These are phyloP conservation scores for Diglossa cyanea DNA, from an alignment of 2,797 vertebrate species.

Conservation along the genomic window DNA sequence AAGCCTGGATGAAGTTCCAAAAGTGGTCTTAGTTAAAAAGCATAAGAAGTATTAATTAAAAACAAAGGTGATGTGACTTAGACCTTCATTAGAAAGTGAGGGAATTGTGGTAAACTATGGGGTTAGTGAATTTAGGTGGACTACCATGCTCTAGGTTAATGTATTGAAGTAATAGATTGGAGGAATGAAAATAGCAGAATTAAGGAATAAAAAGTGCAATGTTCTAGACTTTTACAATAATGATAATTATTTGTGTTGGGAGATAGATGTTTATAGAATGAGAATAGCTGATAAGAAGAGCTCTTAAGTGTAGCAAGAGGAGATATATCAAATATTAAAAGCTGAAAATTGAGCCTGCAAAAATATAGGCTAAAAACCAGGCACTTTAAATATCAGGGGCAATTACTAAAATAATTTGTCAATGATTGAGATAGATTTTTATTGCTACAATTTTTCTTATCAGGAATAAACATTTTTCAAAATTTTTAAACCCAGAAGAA, in stretches of 20 bases:
- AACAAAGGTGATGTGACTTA: background rate
- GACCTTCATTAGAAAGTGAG: background rate
- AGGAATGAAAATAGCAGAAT: background rate
- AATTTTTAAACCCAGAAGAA: background rate
- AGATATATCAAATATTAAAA: background rate
- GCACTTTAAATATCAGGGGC: background rate
- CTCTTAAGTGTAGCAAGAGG: background rate
- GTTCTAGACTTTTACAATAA: background rate
- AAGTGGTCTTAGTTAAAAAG: background rate
- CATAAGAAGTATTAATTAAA: background rate
- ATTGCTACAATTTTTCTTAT: background rate
- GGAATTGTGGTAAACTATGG: background rate
- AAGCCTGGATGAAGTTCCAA: background rate
- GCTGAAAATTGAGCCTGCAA: background rate
- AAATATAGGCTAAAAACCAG: background rate
- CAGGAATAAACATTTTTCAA: background rate
- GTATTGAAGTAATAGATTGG: background rate
- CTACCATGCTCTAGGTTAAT: background rate
- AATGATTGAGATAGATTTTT: background rate
- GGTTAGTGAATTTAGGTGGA: background rate
- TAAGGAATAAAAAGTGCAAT: background rate
- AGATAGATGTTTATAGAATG: background rate
- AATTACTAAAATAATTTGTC: background rate
- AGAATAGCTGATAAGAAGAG: background rate
- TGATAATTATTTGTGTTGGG: background rate